Evolutionary conservation across 2,888 invertebrate species (phyloP).

Genomic region (Meteorus colon): DNA sequence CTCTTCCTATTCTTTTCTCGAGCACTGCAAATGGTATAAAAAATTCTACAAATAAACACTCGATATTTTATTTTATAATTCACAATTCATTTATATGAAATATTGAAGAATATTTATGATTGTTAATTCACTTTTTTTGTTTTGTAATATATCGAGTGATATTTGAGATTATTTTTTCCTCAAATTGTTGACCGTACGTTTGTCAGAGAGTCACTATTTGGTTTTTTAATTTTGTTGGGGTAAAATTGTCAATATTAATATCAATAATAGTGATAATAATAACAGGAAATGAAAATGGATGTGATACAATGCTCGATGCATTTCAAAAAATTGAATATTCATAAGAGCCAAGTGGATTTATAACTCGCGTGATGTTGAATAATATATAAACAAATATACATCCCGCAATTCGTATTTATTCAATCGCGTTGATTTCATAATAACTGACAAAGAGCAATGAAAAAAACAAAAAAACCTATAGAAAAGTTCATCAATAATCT

Average conservation of each 20-base stretch:
- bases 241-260: not conserved
- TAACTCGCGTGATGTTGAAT: not conserved
- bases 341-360: not conserved
- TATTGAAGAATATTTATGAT: not conserved
- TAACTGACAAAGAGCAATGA: too few relatives aligned
- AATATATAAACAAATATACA: too few relatives aligned
- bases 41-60: conserved; percentile 30
- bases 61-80: not conserved
- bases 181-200: not conserved
- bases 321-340: conserved; percentile 14
- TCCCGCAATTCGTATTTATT: not conserved
- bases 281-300: not conserved
- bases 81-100: not conserved
- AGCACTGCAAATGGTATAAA: conserved; percentile 17
- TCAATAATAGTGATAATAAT: not conserved
- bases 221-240: conserved; percentile 5
- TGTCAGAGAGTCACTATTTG: conserved; percentile 22
- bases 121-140: not conserved
- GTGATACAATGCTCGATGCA: not conserved
- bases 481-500: too few relatives aligned
- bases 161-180: conserved; percentile 25
- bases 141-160: conserved; percentile 7
- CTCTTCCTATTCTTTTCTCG: conserved; percentile 40
- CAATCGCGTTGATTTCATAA: not conserved
- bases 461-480: too few relatives aligned